Evolutionary conservation across 2,888 invertebrate genomes (phyloP).

Genomic region (Papilio demoleus): DNA sequence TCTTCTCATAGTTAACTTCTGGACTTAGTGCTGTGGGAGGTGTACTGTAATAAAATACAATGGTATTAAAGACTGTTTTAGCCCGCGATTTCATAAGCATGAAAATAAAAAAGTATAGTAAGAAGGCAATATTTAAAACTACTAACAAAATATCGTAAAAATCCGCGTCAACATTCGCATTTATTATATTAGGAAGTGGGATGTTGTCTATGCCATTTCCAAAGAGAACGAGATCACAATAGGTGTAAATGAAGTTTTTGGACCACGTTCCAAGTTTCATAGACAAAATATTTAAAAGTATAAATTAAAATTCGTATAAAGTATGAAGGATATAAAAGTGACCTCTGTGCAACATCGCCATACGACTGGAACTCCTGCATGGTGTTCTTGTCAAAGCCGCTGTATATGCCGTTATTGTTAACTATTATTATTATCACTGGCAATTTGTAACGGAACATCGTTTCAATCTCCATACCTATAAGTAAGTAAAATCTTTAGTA

Average conservation of each 20-base stretch:
- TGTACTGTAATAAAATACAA: constrained; percentile 81
- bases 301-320: background rate
- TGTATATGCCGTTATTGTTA: constrained; percentile 98
- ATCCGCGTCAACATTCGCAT: no score
- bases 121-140: no score
- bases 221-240: no score
- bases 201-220: no score
- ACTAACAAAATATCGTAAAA: no score
- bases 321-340: constrained; percentile 49
- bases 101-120: no score
- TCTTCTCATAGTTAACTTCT: constrained; percentile 93
- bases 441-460: constrained; percentile 96
- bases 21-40: constrained; percentile 92
- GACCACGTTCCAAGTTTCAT: no score
- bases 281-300: no score
- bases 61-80: background rate
- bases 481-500: constrained; percentile 64
- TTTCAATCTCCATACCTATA: constrained; percentile 98
- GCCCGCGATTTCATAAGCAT: no score
- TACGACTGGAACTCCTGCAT: constrained; percentile 87
- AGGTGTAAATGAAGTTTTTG: no score
- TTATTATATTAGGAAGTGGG: no score
- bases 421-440: constrained; percentile 95
- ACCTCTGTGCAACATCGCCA: constrained; percentile 90
- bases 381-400: constrained; percentile 91